Evolutionary conservation across 2,797 vertebrate genomes (phyloP), one percentile per base, ranked within the genome.

Genomic region (Mus caroli): DNA sequence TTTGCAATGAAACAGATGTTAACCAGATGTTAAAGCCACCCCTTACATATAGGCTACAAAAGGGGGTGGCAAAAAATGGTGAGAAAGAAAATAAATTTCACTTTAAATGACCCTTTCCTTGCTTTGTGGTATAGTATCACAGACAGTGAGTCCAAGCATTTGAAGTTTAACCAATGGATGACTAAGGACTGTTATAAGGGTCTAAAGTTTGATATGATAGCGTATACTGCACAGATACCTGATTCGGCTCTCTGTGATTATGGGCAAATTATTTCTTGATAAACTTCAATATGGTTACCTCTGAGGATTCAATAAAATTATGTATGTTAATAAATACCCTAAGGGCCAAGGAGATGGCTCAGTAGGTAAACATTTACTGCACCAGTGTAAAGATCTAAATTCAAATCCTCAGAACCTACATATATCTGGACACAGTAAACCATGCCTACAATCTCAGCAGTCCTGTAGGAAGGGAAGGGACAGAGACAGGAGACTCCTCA

Each of bases 11-110:
- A 80, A 40, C 78, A 24, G 98, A 99, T 95, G 97, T 98, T 94
- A 98, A 97, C 95, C 98, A 97, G 78, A 98, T 99, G 98, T 96
- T 99, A 52, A 99, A 98, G 95, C 96, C 92, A 82, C 98, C 98
- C 6, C 94, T 99, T 76, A 98, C 98, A 37, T 97, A 97, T 71
- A 98, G 96, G 52, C 97, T 99, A 75, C 97, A 67, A 96, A 98
- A 98, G 84, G 97, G 90, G 58, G 98, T 75, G 94, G 97, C 96
- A 93, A 97, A 17, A 94, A 98, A 92, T 62, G 97, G 99, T 99
- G 90, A 99, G 99, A 97, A 95, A 24, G 34, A 43, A 54, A 54
- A 40, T n/a, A 34, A 26, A 40, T 43, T 94, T 76, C 31, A 0
- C 78, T 96, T 97, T 97, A 84, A 73, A 6, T 67, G 14, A 50